A percentile compares a stretch with the other conserved stretches of the same genome.
phyloP scores from a whole-genome alignment of 2,888 invertebrate species.

The Eilema caniola region DNA sequence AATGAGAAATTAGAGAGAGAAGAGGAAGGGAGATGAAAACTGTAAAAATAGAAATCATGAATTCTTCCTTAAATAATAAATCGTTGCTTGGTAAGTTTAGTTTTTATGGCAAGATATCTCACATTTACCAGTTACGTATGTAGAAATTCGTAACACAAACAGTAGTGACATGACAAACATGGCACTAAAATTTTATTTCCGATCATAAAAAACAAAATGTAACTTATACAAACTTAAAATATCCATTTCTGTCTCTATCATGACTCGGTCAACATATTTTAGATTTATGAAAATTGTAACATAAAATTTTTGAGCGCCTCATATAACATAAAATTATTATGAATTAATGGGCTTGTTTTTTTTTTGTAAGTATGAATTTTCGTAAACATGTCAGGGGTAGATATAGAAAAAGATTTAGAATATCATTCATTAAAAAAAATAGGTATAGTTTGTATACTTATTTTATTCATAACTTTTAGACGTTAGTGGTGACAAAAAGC shows the following conservation, averaged over 20 bases:
- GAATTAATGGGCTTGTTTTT: not conserved
- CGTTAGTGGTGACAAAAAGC: not conserved
- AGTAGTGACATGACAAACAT: conserved; percentile 61
- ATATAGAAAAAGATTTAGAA: not conserved
- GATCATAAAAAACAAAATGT: conserved; percentile 63
- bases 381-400: not conserved
- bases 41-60: not conserved
- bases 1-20: not conserved
- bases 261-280: conserved; percentile 29
- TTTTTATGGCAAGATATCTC: conserved; percentile 31
- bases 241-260: conserved; percentile 29
- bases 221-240: conserved; percentile 37
- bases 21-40: too few relatives aligned
- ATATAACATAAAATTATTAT: not conserved
- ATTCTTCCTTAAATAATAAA: not conserved
- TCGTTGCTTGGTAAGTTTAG: conserved; percentile 22
- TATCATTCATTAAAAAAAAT: too few relatives aligned
- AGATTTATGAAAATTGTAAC: not conserved
- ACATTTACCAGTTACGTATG: conserved; percentile 36
- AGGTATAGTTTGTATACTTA: not conserved
- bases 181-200: conserved; percentile 67
- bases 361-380: not conserved
- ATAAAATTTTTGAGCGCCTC: not conserved
- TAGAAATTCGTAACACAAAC: conserved; percentile 43
- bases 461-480: not conserved